Base-by-base conservation (phyloP, 2,888 invertebrate species). In the Eumerus sabulonum region DNA sequence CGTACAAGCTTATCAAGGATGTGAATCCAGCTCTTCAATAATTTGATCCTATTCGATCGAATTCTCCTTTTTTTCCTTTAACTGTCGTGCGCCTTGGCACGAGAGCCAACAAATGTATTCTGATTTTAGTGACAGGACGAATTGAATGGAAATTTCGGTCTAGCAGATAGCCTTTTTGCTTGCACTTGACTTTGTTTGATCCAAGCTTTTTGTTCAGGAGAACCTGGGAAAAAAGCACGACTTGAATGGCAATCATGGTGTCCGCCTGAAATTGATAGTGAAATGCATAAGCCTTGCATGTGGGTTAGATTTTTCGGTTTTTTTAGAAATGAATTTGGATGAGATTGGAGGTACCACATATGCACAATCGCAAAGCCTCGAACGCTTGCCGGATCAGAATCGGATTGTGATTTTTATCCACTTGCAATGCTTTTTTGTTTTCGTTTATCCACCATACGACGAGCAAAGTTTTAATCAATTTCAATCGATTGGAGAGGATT, bases 401-500 rank as follows among this genome's bases (percentile, higher is more conserved):
- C 53, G 62, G 66, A 67, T 67, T 57, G 72, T 59, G 53, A 56
- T 60, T 57, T 51, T 57, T 27, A 67, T 57, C 27, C 66, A 56
- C 67, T 67, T 17, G 56, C 44, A 19, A 50, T 53, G 35, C 27
- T 9, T 2, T 36, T 27, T 40, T 40, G 51, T 40, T 60, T 27
- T 57, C n/a, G 48, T 42, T 0, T 12, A 14, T 13, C 35, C 11
- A 18, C 42, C 14, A 56, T 3, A 11, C 40, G 9, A 40, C 50
- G 38, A 51, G 44, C 42, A 19, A 44, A 68, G 57, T 57, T 76
- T 74, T 76, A 76, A 76, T 76, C 74, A 76, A 76, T 68, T 68
- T 62, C 50, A 62, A 67, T 51, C 27, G 45, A 54, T 56, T n/a
- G n/a, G n/a, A n/a, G n/a, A n/a, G n/a, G 13, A 14, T 14, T 51